Base-by-base conservation (phyloP, 2,113 vertebrate species). In the Cynopterus brachyotis region DNA sequence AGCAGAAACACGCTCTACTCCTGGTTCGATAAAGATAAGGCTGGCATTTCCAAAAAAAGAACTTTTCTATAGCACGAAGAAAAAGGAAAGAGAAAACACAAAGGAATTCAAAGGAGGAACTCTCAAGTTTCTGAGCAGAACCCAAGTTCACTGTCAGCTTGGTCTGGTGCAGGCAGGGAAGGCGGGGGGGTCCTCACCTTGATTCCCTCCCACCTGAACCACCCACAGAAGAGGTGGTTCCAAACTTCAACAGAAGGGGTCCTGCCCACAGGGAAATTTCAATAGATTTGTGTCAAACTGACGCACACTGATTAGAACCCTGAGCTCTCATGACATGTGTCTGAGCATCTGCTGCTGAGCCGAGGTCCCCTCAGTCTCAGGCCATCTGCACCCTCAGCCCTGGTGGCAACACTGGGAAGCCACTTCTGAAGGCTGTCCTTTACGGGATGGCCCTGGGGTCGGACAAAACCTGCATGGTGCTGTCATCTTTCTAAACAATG, bases 1-100 rank as follows among this genome's bases (percentile, higher is more conserved):
- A 90, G 82, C 84, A 95, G 96, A 96, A 87, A 82, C 81, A 87
- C n/a, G n/a, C 26, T 84, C 76, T 86, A 64, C 64, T 91, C 91
- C 93, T 60, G 76, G 84, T 26, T 84, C 53, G 30, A 7, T 35
- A 62, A 91, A 92, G 95, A 95, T 89, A 93, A 93, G 69, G 64
- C 37, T 86, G 89, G 82, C 26, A 45, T 73, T 80, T 30, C 16
- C 22, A 22, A 26, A 89, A 90, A 72, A 50, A 66, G 20, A 81
- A 50, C 26, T 47, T 86, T 62, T 67, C 20, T 83, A 50, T 26
- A 87, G 70, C 94, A 67, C 50, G 32, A 83, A 66, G 59, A 83
- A 67, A 55, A 66, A 66, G 26, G 20, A 96, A 80, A 57, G 32
- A 89, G 53, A 90, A 92, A 89, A 85, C 73, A 86, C 73, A 89